A percentile compares a stretch with the other conserved stretches of the same genome.
phyloP scores from a whole-genome alignment of 2,888 invertebrate species.

The Eurytoma adleriae region DNA sequence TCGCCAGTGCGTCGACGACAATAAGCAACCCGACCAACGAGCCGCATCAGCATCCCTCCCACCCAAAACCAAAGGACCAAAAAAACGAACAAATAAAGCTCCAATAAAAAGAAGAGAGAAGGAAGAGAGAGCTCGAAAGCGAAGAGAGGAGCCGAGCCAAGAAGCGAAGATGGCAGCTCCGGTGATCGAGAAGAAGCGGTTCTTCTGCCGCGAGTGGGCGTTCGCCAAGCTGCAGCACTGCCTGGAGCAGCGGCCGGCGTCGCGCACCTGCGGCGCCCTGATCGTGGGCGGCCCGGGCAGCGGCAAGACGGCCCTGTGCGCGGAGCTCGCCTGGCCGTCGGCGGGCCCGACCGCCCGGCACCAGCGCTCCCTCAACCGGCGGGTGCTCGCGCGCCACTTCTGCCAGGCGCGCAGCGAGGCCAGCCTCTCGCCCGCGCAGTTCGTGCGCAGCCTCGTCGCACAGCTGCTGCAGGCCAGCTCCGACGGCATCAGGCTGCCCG shows the following conservation, averaged over 20 bases:
- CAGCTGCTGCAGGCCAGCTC: constrained; percentile 84
- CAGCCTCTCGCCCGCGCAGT: constrained; percentile 90
- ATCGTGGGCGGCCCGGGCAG: constrained; percentile 95
- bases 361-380: constrained; percentile 85
- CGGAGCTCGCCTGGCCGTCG: constrained; percentile 86
- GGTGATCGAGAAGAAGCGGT: constrained; percentile 82
- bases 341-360: constrained; percentile 82
- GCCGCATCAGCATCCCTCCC: too few species aligned
- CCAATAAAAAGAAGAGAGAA: too few species aligned
- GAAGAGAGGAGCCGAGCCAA: constrained; percentile 12
- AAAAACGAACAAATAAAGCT: too few species aligned
- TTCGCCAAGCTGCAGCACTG: constrained; percentile 95
- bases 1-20: too few species aligned
- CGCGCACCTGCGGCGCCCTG: constrained; percentile 92
- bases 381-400: constrained; percentile 92
- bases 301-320: constrained; percentile 94
- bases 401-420: constrained; percentile 91
- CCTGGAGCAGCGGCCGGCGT: constrained; percentile 90
- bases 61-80: too few species aligned
- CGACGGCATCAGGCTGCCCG: constrained; percentile 57
- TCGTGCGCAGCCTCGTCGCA: constrained; percentile 89
- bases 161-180: constrained; percentile 71
- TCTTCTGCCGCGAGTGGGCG: constrained; percentile 97
- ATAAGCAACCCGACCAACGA: too few species aligned
- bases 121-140: too few species aligned